phyloP scores from a whole-genome alignment of 2,888 invertebrate species.

The Stenodema calcarata region DNA sequence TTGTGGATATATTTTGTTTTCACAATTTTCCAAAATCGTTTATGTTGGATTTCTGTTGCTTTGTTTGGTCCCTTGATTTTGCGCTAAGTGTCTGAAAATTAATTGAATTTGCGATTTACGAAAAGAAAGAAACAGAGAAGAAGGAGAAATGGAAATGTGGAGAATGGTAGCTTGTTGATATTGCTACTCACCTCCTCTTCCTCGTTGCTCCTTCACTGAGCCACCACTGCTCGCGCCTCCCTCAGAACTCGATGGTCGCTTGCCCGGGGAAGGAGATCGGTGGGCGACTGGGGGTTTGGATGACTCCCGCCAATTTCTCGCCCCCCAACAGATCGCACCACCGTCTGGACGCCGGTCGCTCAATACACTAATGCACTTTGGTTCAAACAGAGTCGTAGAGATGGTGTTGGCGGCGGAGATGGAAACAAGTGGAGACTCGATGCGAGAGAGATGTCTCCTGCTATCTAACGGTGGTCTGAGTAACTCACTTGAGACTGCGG shows the following conservation, averaged over 20 bases:
- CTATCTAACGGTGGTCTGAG: neutral
- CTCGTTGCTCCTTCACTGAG: constrained; percentile 29
- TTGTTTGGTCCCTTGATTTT: neutral
- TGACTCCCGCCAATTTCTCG: constrained; percentile 20
- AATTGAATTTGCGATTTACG: neutral
- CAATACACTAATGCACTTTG: neutral
- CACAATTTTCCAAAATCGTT: neutral
- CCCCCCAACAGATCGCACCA: constrained; percentile 19
- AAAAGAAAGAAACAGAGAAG: no score
- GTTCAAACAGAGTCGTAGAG: neutral
- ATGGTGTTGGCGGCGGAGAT: neutral
- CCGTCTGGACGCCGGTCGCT: constrained; percentile 2
- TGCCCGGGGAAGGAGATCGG: constrained; percentile 38
- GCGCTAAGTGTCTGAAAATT: neutral
- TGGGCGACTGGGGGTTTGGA: constrained; percentile 14
- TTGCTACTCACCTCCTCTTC: constrained; percentile 33
- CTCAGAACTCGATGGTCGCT: constrained; percentile 17
- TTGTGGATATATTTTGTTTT: no score
- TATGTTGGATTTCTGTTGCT: neutral
- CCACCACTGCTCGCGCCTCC: constrained; percentile 34
- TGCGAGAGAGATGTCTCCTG: neutral
- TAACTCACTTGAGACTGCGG: neutral
- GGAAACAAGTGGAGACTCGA: neutral
- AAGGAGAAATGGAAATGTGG: neutral
- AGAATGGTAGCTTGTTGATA: neutral